Evolutionary conservation across 2,888 invertebrate genomes (phyloP).

Genomic region (Sarcophaga carnaria): DNA sequence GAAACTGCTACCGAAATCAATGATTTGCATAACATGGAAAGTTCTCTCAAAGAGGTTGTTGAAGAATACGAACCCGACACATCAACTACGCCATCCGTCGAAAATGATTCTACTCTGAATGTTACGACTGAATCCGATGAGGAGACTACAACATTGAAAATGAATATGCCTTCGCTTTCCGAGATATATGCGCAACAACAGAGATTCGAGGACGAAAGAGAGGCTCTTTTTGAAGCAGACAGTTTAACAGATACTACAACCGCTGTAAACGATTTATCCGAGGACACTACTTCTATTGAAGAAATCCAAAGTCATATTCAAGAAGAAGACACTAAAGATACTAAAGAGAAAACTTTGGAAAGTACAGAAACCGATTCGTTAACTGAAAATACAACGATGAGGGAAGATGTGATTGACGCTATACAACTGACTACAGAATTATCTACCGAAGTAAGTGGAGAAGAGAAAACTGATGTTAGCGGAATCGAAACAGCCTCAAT

Average conservation of each 20-base stretch:
- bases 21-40: conserved; percentile 58
- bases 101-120: background rate
- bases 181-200: conserved; percentile 76
- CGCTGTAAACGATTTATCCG: background rate
- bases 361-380: background rate
- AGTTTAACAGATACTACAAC: conserved; percentile 44
- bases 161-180: conserved; percentile 73
- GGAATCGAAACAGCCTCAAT: background rate
- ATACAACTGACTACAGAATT: background rate
- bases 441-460: conserved; percentile 17
- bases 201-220: conserved; percentile 70
- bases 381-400: conserved; percentile 31
- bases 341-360: background rate
- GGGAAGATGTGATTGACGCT: background rate
- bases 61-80: conserved; percentile 58
- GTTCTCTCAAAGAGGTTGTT: conserved; percentile 68
- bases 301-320: background rate
- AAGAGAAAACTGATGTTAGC: conserved; percentile 17
- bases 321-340: background rate
- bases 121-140: background rate
- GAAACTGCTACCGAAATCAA: background rate
- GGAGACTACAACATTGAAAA: conserved; percentile 71
- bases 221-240: conserved; percentile 70
- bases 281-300: conserved; percentile 28
- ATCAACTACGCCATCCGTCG: background rate